Conservation (phyloP, 2,113 vertebrate genomes). For the Ctenomys sociabilis region DNA sequence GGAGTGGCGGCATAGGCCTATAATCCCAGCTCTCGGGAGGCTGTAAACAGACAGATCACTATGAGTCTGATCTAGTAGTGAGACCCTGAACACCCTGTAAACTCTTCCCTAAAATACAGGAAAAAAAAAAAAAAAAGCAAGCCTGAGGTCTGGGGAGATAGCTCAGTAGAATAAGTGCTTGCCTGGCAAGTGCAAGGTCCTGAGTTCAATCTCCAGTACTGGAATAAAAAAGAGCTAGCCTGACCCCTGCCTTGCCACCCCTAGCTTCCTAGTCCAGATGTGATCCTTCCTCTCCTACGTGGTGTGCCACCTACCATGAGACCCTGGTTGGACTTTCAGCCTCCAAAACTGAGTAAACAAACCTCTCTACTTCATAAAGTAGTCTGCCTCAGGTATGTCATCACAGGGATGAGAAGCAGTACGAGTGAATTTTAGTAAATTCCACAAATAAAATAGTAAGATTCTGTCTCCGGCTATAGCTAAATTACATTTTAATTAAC, state of each 20-base stretch:
- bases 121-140: too few relatives aligned
- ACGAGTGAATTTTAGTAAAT: background rate
- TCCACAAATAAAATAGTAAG: background rate
- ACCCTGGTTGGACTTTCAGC: background rate
- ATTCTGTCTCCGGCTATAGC: background rate
- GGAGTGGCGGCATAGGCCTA: too few relatives aligned
- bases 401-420: background rate
- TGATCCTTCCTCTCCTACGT: background rate
- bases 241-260: background rate
- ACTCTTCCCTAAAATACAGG: too few relatives aligned
- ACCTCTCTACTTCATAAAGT: background rate
- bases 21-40: too few relatives aligned
- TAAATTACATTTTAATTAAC: background rate
- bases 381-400: background rate
- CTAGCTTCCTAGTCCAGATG: background rate
- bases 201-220: too few relatives aligned
- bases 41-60: too few relatives aligned
- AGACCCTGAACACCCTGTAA: too few relatives aligned
- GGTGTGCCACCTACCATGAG: background rate
- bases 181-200: too few relatives aligned
- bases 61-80: too few relatives aligned
- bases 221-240: background rate
- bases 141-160: too few relatives aligned
- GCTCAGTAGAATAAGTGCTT: too few relatives aligned
- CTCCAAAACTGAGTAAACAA: background rate